Evolutionary conservation across 2,888 invertebrate species (phyloP).

Genomic region (Tenthredo notha): DNA sequence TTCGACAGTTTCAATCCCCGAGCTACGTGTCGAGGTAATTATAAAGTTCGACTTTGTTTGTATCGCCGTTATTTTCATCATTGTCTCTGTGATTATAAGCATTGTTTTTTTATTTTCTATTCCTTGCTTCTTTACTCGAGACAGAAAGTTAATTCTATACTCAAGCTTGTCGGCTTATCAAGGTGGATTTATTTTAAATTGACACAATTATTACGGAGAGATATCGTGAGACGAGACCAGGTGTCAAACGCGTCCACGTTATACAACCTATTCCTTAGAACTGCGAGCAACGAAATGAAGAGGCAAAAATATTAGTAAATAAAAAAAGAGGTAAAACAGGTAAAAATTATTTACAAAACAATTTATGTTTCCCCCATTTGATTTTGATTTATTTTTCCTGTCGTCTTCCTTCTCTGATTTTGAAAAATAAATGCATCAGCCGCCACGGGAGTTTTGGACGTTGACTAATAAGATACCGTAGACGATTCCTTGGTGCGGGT

Average conservation of each 20-base stretch:
- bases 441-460: background rate
- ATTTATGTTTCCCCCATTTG: background rate
- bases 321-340: background rate
- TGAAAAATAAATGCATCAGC: background rate
- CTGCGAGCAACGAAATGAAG: background rate
- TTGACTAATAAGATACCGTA: background rate
- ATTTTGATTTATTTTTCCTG: background rate
- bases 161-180: conserved; percentile 54
- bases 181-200: conserved; percentile 44
- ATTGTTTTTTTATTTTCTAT: background rate
- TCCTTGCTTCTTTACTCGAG: background rate
- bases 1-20: background rate
- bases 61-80: background rate
- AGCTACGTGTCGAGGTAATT: background rate
- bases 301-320: no score
- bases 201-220: conserved; percentile 26
- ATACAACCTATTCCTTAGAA: no score
- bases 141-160: background rate
- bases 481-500: background rate
- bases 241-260: background rate
- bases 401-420: background rate
- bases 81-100: background rate
- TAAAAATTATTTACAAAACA: background rate
- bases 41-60: background rate
- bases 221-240: background rate